These are phyloP conservation scores for Limnephilus auricula DNA, from an alignment of 2,888 invertebrate species.

Conservation along the genomic window DNA sequence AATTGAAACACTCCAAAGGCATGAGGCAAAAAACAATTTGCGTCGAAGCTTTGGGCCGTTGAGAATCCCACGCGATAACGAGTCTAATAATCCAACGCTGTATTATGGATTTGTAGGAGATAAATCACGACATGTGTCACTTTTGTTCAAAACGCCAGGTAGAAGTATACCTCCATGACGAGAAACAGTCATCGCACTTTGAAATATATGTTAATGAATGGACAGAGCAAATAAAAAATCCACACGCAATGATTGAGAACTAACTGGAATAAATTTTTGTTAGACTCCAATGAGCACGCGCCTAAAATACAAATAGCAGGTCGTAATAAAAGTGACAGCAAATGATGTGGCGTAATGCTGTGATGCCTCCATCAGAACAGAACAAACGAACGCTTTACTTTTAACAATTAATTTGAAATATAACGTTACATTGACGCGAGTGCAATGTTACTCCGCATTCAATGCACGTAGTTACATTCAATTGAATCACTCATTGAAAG, in stretches of 20 bases:
- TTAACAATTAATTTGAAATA: neutral
- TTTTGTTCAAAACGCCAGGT: constrained; percentile 39
- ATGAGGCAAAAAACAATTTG: constrained; percentile 38
- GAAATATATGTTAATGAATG: constrained; percentile 20
- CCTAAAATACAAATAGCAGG: neutral
- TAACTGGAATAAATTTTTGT: neutral
- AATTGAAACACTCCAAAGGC: constrained; percentile 41
- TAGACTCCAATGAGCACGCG: neutral
- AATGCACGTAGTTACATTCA: constrained; percentile 10
- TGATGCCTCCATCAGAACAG: neutral
- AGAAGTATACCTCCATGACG: neutral
- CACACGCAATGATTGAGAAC: constrained; percentile 25
- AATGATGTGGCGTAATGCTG: neutral
- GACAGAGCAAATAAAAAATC: constrained; percentile 15
- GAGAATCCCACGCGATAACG: constrained; percentile 36
- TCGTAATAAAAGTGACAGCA: neutral
- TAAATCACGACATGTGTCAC: constrained; percentile 46
- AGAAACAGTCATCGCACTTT: constrained; percentile 39
- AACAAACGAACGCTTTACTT: neutral
- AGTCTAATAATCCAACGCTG: constrained; percentile 33
- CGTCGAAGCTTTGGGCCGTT: constrained; percentile 26
- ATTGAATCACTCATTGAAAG: constrained; percentile 42
- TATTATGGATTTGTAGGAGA: constrained; percentile 27
- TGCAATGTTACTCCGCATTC: neutral
- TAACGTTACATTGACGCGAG: neutral